Base-by-base conservation (phyloP, 2,113 vertebrate genomes). In the Macrotis lagotis region DNA sequence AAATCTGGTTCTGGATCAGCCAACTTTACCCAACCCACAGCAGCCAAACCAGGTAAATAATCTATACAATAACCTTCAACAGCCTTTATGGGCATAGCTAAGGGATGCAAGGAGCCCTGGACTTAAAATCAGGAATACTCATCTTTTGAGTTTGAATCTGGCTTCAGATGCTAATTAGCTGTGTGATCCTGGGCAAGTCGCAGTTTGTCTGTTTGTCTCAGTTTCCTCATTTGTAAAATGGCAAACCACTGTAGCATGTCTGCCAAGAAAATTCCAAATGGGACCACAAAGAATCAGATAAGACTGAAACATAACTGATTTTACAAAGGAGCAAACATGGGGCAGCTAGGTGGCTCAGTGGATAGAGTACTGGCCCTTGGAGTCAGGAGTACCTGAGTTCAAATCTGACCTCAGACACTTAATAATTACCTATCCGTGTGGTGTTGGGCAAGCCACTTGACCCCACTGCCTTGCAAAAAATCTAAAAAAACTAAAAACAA, bases 1-100 rank as follows among this genome's bases (percentile, higher is more conserved):
- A 47, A 96, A 97, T 37, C 89, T 94, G 25, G 91, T 97, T 98
- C 94, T 96, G 28, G 92, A 97, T 31, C 96, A 96, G 51, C 89
- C 31, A 88, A 91, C 49, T 31, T 22, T 51, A 3, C 74, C 91
- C 8, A 90, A 88, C 10, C 95, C 92, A 55, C 96, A 97, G 88
- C 94, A 91, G 50, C 50, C 96, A 93, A 96, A 90, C 93, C 97
- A 96, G 91, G 90, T 97, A 93, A 96, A 91, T 9, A n/a, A 49
- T 31, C 44, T 55, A 22, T 37, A 24, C 25, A 92, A 0, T 0
- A 90, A 90, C 25, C 22, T 31, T 28, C 1, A 14, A 4, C 25
- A 28, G 25, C 48, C 48, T 90, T 66, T 37, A 5, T 6, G 1
- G 31, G 10, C 25, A 9, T 37, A 66, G 11, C 31, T 66, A 66